A percentile compares a stretch with the other conserved stretches of the same genome.
Evolutionary conservation across 53 echinoderm and acorn worm genomes (phyloP).

Genomic region (Apostichopus leukothele): DNA sequence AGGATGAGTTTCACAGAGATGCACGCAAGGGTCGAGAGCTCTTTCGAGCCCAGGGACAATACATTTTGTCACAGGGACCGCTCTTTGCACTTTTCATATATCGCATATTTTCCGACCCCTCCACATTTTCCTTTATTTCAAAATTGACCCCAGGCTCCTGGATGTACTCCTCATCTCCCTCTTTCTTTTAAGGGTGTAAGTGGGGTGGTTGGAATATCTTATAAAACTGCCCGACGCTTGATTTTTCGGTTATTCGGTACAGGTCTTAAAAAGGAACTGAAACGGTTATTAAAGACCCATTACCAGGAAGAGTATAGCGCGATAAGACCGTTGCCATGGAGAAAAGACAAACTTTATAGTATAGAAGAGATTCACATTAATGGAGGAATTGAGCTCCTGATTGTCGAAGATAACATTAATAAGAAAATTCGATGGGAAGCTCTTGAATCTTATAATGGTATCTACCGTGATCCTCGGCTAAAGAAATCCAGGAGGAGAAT

Average conservation of each 20-base stretch:
- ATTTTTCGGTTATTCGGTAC: background rate
- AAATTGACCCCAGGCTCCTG: too few relatives aligned
- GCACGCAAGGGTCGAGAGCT: too few relatives aligned
- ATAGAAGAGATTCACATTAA: background rate
- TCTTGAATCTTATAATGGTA: background rate
- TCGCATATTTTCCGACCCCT: too few relatives aligned
- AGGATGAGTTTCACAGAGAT: too few relatives aligned
- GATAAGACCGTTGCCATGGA: background rate
- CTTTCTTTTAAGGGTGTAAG: too few relatives aligned
- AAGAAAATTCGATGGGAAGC: background rate
- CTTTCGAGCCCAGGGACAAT: too few relatives aligned
- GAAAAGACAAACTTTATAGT: background rate
- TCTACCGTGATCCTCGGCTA: background rate
- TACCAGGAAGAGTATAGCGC: background rate
- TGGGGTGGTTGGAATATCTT: too few relatives aligned
- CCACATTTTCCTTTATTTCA: too few relatives aligned
- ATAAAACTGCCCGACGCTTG: too few relatives aligned
- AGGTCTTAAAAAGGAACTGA: background rate
- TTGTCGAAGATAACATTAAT: background rate
- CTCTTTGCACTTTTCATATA: too few relatives aligned
- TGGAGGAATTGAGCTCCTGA: background rate
- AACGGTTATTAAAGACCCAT: background rate
- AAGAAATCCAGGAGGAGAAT: constrained; percentile 1
- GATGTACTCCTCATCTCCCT: too few relatives aligned
- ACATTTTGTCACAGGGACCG: too few relatives aligned